Evolutionary conservation across 2,797 vertebrate genomes (phyloP).

Genomic region (Cynopterus sphinx): DNA sequence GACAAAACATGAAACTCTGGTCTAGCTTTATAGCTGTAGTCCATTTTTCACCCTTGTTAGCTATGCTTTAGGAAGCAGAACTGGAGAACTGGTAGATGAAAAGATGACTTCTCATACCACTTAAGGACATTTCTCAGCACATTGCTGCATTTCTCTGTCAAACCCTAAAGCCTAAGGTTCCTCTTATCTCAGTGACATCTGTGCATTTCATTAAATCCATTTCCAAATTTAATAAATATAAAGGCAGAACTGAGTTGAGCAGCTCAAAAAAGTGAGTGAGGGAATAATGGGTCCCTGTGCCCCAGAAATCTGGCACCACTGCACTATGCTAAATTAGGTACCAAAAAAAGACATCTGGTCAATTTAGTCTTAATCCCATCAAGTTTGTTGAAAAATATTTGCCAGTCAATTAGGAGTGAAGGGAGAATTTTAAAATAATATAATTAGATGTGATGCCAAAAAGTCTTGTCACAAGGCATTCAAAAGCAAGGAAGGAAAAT

Average conservation of each 20-base stretch:
- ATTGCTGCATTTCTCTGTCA: conserved; percentile 9
- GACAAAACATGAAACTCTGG: background rate
- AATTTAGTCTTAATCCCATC: conserved; percentile 67
- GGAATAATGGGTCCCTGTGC: conserved; percentile 62
- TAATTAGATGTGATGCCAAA: conserved; percentile 15
- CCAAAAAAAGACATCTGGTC: conserved; percentile 68
- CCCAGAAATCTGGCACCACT: conserved; percentile 69
- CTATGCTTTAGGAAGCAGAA: conserved; percentile 11
- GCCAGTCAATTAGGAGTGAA: conserved; percentile 32
- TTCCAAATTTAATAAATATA: conserved; percentile 68
- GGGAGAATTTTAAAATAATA: conserved; percentile 55
- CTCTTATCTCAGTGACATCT: conserved; percentile 62
- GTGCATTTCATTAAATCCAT: conserved; percentile 58
- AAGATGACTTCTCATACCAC: background rate
- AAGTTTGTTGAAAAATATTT: conserved; percentile 32
- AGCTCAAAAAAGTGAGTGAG: conserved; percentile 48
- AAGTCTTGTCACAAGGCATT: conserved; percentile 30
- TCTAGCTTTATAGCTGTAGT: background rate
- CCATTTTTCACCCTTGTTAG: background rate
- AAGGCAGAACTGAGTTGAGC: conserved; percentile 56
- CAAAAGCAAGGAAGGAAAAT: background rate
- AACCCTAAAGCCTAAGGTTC: conserved; percentile 38
- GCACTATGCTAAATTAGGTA: conserved; percentile 50
- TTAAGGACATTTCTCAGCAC: conserved; percentile 36
- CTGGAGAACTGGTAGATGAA: background rate